Percentiles rank a stretch among this genome's conserved stretches.
These are phyloP conservation scores for Stegophylla sp. DNA, from an alignment of 2,888 invertebrate species.

Conservation along the genomic window DNA sequence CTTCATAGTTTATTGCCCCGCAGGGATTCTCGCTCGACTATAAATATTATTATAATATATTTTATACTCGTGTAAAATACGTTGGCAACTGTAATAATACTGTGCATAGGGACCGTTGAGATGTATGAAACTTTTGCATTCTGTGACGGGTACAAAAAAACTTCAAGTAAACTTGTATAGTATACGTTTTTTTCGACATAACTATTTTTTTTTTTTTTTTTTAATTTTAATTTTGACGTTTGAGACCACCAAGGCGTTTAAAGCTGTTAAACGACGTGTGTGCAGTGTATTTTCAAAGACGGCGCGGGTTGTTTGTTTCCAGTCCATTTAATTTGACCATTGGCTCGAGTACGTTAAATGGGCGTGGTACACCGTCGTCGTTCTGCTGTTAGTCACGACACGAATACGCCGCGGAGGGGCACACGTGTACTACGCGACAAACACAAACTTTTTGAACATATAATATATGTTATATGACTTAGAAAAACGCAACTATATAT, in stretches of 20 bases:
- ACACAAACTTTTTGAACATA: too few species aligned
- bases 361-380: conserved; percentile 15
- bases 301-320: conserved; percentile 25
- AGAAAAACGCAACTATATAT: too few species aligned
- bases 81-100: background rate
- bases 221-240: conserved; percentile 18
- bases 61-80: too few species aligned
- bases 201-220: background rate
- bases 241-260: background rate
- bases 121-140: background rate
- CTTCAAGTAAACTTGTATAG: background rate
- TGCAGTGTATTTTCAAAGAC: background rate
- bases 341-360: conserved; percentile 39
- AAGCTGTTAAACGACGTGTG: background rate
- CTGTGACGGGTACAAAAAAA: background rate
- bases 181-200: background rate
- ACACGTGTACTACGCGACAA: too few species aligned
- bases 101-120: background rate
- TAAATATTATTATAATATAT: too few species aligned
- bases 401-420: too few species aligned
- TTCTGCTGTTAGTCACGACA: background rate
- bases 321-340: conserved; percentile 48
- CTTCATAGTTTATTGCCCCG: background rate
- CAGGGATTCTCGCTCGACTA: background rate
- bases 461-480: too few species aligned